Evolutionary conservation across 2,888 invertebrate species (phyloP).

Genomic region (Thyatira batis): DNA sequence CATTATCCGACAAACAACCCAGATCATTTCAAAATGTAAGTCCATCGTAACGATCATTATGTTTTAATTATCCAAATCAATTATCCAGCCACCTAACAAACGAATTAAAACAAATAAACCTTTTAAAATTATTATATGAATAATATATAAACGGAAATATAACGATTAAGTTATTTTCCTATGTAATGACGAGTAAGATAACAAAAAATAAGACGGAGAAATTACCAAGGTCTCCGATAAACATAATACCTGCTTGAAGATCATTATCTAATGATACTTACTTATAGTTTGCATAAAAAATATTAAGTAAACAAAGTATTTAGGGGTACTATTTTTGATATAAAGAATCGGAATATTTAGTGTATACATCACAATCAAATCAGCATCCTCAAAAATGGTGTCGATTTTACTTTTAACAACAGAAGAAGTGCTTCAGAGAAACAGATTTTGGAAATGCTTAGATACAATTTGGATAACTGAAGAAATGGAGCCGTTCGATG

Average conservation of each 20-base stretch:
- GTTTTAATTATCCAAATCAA: slow-evolving; percentile 37
- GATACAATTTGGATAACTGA: slow-evolving; percentile 67
- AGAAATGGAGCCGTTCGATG: slow-evolving; percentile 74
- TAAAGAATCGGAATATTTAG: neutral
- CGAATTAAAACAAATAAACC: too few relatives aligned
- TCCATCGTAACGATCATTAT: slow-evolving; percentile 11
- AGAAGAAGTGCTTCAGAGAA: slow-evolving; percentile 69
- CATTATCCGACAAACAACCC: slow-evolving; percentile 3
- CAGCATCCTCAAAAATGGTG: slow-evolving; percentile 50
- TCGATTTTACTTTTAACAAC: slow-evolving; percentile 68
- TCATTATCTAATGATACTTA: neutral
- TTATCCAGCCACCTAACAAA: slow-evolving; percentile 17
- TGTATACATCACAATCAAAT: neutral
- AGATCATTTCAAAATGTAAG: slow-evolving; percentile 13
- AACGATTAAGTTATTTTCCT: neutral
- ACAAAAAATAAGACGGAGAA: too few relatives aligned
- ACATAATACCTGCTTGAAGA: neutral
- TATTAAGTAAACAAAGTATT: neutral
- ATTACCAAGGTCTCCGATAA: neutral
- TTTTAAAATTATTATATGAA: neutral
- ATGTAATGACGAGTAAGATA: neutral
- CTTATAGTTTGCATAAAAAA: neutral
- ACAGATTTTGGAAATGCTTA: slow-evolving; percentile 69
- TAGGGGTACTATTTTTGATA: neutral
- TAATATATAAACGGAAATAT: neutral